Evolutionary conservation across 2,113 vertebrate genomes (phyloP).

Genomic region (Tachysurus vachellii): DNA sequence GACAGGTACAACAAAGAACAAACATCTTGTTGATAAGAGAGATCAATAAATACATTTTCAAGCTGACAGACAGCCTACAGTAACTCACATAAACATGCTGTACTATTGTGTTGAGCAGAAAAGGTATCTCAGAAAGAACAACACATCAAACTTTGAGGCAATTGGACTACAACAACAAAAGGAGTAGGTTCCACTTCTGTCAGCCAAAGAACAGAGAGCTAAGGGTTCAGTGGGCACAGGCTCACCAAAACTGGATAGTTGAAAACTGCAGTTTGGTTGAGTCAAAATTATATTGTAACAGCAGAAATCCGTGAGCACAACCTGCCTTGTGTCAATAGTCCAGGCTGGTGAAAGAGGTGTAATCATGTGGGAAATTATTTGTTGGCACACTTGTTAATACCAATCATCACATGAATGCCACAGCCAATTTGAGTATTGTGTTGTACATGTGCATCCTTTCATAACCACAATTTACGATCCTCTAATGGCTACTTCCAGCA

Average conservation of each 20-base stretch:
- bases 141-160: background rate
- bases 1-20: background rate
- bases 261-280: background rate
- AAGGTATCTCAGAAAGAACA: conserved; percentile 4
- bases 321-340: background rate
- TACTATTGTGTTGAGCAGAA: background rate
- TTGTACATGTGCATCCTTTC: no score
- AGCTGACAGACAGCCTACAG: background rate
- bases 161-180: background rate
- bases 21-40: background rate
- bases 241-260: background rate
- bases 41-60: background rate
- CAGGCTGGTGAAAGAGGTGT: background rate
- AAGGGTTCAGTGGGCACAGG: background rate
- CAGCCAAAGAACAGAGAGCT: background rate
- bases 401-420: no score
- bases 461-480: no score
- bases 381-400: background rate
- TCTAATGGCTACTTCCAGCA: no score
- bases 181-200: background rate
- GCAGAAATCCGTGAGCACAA: background rate
- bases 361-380: background rate
- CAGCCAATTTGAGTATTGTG: background rate
- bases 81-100: background rate
- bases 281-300: background rate